Conservation (phyloP, 2,797 vertebrate species). For the Channa striata region DNA sequence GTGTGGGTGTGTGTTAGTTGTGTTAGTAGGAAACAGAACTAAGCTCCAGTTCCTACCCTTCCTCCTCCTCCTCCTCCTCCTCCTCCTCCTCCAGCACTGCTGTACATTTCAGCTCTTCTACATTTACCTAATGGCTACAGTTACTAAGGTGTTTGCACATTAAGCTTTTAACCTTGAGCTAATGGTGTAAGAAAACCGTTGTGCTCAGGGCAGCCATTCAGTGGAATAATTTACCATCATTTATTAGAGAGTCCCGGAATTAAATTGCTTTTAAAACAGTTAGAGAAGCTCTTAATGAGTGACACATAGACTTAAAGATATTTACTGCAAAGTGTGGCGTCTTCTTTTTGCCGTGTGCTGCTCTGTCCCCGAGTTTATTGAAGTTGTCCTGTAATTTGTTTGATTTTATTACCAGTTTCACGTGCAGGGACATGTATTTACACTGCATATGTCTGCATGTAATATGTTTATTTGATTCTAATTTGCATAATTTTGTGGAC, state of each 20-base stretch:
- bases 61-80: neutral
- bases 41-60: neutral
- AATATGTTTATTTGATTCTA: no score
- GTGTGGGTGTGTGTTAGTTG: constrained; percentile 19
- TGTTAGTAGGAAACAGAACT: neutral
- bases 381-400: neutral
- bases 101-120: neutral
- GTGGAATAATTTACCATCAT: neutral
- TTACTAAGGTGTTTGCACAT: neutral
- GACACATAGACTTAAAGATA: neutral
- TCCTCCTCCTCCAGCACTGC: no score
- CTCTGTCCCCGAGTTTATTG: no score
- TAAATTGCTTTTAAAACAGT: neutral
- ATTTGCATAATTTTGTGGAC: no score
- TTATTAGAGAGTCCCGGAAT: neutral
- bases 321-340: neutral
- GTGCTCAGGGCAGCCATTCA: neutral
- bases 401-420: neutral
- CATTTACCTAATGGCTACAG: neutral
- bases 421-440: neutral
- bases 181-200: neutral
- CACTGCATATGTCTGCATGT: no score
- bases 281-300: neutral
- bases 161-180: neutral
- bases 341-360: no score